phyloP scores from a whole-genome alignment of 2,797 vertebrate genomes.

The Pachyuromys duprasi region DNA sequence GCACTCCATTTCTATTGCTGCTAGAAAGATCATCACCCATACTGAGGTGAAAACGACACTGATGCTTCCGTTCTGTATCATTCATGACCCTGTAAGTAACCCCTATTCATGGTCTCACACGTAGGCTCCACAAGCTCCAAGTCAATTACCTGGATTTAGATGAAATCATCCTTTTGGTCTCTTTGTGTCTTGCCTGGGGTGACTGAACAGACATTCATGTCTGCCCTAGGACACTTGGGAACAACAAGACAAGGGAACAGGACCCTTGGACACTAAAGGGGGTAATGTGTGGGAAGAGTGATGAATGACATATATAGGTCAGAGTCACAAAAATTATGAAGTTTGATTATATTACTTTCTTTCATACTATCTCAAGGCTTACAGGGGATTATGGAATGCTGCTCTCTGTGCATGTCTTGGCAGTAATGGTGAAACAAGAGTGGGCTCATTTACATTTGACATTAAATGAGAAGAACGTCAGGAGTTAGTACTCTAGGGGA shows the following conservation, averaged over 20 bases:
- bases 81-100: neutral
- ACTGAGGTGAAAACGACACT: neutral
- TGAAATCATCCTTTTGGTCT: neutral
- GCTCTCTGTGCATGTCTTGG: too few species aligned
- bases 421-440: neutral
- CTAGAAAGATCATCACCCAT: neutral
- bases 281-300: neutral
- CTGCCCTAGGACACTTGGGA: neutral
- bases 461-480: neutral
- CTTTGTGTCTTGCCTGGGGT: too few species aligned
- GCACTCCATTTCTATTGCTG: neutral
- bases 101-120: neutral
- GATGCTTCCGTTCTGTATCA: neutral
- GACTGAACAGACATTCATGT: neutral
- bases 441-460: neutral
- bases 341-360: neutral
- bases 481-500: neutral
- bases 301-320: neutral
- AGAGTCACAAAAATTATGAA: neutral
- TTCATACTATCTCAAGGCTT: neutral
- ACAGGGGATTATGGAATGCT: neutral
- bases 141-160: neutral
- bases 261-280: neutral
- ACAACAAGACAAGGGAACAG: neutral
- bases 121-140: neutral